Base-by-base conservation (phyloP, 2,113 vertebrate genomes). In the Chrysochloris asiatica region DNA sequence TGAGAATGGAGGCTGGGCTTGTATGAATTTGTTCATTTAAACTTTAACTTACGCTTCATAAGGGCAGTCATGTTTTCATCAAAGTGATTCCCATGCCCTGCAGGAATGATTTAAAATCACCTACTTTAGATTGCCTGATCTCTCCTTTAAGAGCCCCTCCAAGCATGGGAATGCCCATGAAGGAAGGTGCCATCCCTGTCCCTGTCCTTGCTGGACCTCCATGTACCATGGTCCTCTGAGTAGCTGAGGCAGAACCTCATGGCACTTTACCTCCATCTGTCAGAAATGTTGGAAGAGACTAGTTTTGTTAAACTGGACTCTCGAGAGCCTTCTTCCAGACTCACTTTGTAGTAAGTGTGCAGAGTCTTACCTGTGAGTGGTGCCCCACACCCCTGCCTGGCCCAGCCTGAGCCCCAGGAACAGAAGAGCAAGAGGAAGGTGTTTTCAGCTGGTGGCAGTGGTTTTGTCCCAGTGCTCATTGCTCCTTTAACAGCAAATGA, bases 351-450 rank as follows among this genome's bases (percentile, higher is more conserved):
- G 3, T 30, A 3, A n/a, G 16, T 33, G 3, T 36, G 1, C 72
- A 56, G 3, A 36, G 0, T 47, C 50, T 52, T 0, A 4, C 14
- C 13, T 21, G 0, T 8, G 33, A 48, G 52, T 30, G 65, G 48
- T 3, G 4, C 14, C 36, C 50, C 16, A 19, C 17, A 4, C 67
- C 67, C 36, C 65, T 16, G 4, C 24, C 61, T 9, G 41, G 21
- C 21, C 41, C 41, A 19, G 56, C 77, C 43, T 16, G n/a, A 38
- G 19, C 1, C 28, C 67, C n/a, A 13, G 36, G 13, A 22, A 21
- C 11, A 0, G 4, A 9, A 1, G 43, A 54, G 21, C 69, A 24
- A 28, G 41, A n/a, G 1, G 0, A 9, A 43, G 13, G 17, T 14
- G 50, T 3, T 43, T 33, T 24, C 13, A 0, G 24, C 65, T 69